Conservation (phyloP, 2,797 vertebrate species). For the Chaetodon trifasciatus region DNA sequence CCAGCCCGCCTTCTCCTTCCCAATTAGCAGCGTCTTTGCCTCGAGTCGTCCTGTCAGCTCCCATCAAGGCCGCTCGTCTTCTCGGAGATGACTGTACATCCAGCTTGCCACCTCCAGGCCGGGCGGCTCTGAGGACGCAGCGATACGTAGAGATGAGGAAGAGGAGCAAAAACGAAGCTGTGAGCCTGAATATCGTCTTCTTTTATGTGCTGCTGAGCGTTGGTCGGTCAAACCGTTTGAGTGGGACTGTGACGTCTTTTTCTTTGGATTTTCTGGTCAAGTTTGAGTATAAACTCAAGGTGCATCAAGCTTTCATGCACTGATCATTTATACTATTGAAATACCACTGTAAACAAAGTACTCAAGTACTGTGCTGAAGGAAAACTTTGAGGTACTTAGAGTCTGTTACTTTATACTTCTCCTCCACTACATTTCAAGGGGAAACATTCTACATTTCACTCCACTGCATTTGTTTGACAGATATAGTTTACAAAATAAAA, state of each 20-base stretch:
- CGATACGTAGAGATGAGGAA: background rate
- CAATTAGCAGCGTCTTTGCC: slow-evolving; percentile 67
- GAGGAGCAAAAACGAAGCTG: background rate
- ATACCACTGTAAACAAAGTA: too few species aligned
- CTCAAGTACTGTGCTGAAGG: too few species aligned
- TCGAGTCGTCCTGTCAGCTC: slow-evolving; percentile 63
- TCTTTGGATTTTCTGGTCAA: background rate
- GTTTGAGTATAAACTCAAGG: background rate
- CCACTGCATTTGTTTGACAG: too few species aligned
- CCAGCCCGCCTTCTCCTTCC: slow-evolving; percentile 27
- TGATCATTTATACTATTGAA: too few species aligned
- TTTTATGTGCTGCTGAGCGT: background rate
- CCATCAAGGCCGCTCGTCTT: slow-evolving; percentile 53
- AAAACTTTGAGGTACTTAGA: too few species aligned
- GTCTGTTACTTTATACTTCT: too few species aligned
- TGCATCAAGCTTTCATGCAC: background rate
- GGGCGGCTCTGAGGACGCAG: slow-evolving; percentile 2
- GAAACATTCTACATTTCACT: too few species aligned
- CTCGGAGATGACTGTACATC: slow-evolving; percentile 59
- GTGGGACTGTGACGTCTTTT: background rate
- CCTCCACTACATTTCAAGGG: too few species aligned
- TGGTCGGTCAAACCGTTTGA: background rate
- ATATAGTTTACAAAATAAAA: too few species aligned
- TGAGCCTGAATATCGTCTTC: background rate
- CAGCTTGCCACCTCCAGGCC: slow-evolving; percentile 38